Evolutionary conservation across 2,888 invertebrate genomes (phyloP), one percentile per base, ranked within the genome.

Genomic region (Odontomyia ornata): DNA sequence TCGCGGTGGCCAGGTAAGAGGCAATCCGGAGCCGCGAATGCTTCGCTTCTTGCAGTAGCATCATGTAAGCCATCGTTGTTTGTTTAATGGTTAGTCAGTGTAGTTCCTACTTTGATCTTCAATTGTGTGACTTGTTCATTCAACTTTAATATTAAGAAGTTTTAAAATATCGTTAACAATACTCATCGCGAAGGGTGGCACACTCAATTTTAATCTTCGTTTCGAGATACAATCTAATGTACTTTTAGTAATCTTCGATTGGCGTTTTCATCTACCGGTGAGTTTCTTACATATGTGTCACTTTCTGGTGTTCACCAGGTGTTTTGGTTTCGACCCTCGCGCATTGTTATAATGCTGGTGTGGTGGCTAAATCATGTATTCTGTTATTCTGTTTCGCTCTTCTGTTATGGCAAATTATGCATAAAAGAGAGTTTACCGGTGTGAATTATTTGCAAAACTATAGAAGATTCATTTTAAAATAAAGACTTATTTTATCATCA

Each of bases 1-100:
- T 27, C 36, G 73, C 25, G 28, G 73, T 36, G 28, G 72, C 30
- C 73, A 73, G 73, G 73, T 73, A 73, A 72, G 57, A 73, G 36
- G 36, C n/a, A 36, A 27, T 56, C 18, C 30, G 56, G 4, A 23
- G 57, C 57, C 43, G 43, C 57, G 73, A 23, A 28, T 57, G 73
- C 56, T 25, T 69, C 47, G 57, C 21, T 23, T 46, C 69, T 65
- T 57, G 43, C 57, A 73, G 73, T 73, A 73, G 23, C 52, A 73
- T 25, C 25, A 18, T 27, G 52, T 72, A 56, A 9, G 47, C 11
- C 72, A 21, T 56, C 52, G 56, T 52, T n/a, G 52, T 18, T 52
- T 18, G 52, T 9, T n/a, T 36, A 36, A 9, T 52, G 52, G n/a
- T 52, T 52, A 4, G 52, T 15, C 15, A 3, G 52, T 15, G 4